Evolutionary conservation across 2,797 vertebrate genomes (phyloP), one percentile per base, ranked within the genome.

Genomic region (Aplochiton taeniatus): DNA sequence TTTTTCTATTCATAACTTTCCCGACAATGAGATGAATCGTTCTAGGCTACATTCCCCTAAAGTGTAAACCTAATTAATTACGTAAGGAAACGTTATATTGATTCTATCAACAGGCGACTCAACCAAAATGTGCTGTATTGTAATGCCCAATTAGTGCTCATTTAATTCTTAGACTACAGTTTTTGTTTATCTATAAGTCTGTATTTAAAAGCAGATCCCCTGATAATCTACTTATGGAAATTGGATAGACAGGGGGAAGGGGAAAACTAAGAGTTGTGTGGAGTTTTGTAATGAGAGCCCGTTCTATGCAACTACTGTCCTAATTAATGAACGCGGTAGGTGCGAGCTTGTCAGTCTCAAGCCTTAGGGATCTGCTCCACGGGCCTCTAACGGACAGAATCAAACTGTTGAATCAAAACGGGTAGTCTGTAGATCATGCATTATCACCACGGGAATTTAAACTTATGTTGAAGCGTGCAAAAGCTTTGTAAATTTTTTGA

Each of bases 151-250:
- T 92, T 93, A 92, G 88, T 83, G 68, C 72, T 53, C 74, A 73
- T 77, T 75, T 85, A 85, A 90, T 92, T 91, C 84, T 79, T 90
- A 52, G 73, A 79, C 83, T 75, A 61, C 62, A 81, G 90, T 88
- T 90, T 89, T 91, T 93, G 91, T 93, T 93, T 94, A 92, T 94
- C 91, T 86, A 6, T 31, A 31, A 31, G 89, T 72, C 78, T 78
- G 79, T 65, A 89, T 91, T 84, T 89, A 88, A 92, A 90, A 90
- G 89, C 89, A 92, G 91, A 93, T 92, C 91, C 90, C 88, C 91
- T 91, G 91, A 92, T 94, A 95, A 93, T 95, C 92, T 91, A 82
- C 90, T 93, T 91, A 73, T 87, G 90, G 91, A 92, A 93, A 84
- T 93, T 81, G 81, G 85, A 84, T 73, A 86, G 70, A 66, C 83